Percentiles rank a stretch among this genome's conserved stretches.
Evolutionary conservation across 2,888 invertebrate species (phyloP).

Genomic region (Caenorhabditis angaria): DNA sequence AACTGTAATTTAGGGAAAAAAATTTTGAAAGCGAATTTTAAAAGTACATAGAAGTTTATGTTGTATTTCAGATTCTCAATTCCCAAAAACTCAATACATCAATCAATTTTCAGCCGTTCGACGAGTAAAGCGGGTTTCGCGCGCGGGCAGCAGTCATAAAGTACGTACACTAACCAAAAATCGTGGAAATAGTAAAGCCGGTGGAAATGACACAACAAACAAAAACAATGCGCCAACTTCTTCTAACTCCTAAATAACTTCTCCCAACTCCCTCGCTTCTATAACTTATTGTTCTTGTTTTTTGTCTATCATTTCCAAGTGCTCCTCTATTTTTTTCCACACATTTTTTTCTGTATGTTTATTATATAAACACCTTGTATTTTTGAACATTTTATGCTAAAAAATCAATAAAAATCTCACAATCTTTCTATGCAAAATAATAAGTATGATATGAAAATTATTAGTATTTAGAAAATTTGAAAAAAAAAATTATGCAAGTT

Average conservation of each 20-base stretch:
- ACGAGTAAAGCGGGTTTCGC: slow-evolving; percentile 56
- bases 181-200: slow-evolving; percentile 57
- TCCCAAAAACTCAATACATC: too few relatives aligned
- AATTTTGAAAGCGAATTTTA: too few relatives aligned
- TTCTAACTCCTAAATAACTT: neutral
- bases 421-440: neutral
- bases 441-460: too few relatives aligned
- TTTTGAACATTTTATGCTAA: too few relatives aligned
- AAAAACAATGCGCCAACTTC: slow-evolving; percentile 8
- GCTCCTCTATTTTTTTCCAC: slow-evolving; percentile 1
- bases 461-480: too few relatives aligned
- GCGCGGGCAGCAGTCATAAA: slow-evolving; percentile 57
- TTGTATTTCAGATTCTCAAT: neutral
- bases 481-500: too few relatives aligned
- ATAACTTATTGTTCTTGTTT: neutral
- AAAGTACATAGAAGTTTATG: too few relatives aligned
- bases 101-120: slow-evolving; percentile 54
- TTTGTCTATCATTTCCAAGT: neutral
- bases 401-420: neutral
- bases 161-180: slow-evolving; percentile 52
- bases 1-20: too few relatives aligned
- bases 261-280: neutral
- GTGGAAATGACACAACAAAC: slow-evolving; percentile 21
- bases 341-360: neutral
- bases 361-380: neutral